These are phyloP conservation scores for Ptycholaimellus sp. DNA, from an alignment of 2,888 invertebrate genomes.

Conservation along the genomic window DNA sequence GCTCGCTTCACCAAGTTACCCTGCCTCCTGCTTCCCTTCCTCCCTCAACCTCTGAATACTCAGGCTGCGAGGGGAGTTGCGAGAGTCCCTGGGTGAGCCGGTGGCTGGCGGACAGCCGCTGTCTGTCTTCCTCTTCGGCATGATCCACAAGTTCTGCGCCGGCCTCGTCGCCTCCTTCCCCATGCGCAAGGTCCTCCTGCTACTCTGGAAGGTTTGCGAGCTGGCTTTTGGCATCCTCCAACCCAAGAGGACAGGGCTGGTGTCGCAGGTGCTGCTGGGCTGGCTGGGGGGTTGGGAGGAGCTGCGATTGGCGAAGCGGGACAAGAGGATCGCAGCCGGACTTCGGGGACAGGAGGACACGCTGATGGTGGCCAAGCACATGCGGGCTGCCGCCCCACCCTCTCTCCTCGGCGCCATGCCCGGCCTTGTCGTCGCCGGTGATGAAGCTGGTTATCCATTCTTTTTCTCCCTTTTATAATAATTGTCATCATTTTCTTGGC, in stretches of 20 bases:
- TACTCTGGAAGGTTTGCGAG: constrained; percentile 96
- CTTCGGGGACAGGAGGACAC: constrained; percentile 69
- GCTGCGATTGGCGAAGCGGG: constrained; percentile 40
- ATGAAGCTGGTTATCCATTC: not conserved
- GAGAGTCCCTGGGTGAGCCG: not conserved
- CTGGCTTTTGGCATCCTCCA: no score
- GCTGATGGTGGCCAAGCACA: constrained; percentile 64
- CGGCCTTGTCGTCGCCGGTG: constrained; percentile 42
- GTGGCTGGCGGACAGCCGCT: constrained; percentile 27
- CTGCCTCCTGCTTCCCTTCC: no score
- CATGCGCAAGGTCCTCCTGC: constrained; percentile 71
- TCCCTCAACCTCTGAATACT: no score
- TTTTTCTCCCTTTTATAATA: not conserved
- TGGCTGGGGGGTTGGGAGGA: constrained; percentile 62
- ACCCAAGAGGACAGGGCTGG: no score
- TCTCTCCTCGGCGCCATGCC: no score
- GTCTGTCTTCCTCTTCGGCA: constrained; percentile 54
- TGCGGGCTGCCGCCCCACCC: constrained; percentile 69
- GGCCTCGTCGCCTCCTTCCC: constrained; percentile 89
- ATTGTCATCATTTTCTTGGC: no score
- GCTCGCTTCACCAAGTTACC: no score
- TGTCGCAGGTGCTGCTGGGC: constrained; percentile 61
- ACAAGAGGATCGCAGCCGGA: constrained; percentile 9
- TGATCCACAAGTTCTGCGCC: constrained; percentile 87
- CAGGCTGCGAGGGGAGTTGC: not conserved